phyloP scores from a whole-genome alignment of 2,113 vertebrate species.

The Phylloscopus trochiloides region DNA sequence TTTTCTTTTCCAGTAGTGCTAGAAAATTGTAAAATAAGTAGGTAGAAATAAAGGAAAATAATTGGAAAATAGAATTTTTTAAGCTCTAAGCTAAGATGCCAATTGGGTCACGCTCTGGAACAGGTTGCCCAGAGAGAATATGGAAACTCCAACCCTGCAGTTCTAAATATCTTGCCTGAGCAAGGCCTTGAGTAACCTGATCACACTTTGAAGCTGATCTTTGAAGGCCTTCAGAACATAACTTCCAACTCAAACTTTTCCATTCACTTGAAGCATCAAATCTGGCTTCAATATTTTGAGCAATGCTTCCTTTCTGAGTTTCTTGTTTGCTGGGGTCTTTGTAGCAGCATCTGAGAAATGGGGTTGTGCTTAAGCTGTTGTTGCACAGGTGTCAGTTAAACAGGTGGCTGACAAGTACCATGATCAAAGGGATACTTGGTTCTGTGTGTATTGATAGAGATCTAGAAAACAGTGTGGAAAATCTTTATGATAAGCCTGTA shows the following conservation, averaged over 20 bases:
- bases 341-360: constrained; percentile 71
- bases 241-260: constrained; percentile 55
- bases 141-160: neutral
- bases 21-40: neutral
- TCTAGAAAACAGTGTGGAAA: neutral
- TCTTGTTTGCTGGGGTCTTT: constrained; percentile 56
- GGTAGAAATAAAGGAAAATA: constrained; percentile 56
- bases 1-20: neutral
- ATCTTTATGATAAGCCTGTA: neutral
- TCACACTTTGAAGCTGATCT: neutral
- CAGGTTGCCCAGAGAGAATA: neutral
- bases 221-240: neutral
- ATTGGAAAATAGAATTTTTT: neutral
- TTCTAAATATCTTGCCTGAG: neutral
- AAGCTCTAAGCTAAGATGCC: neutral
- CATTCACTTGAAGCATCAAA: constrained; percentile 65
- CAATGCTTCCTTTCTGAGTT: constrained; percentile 71
- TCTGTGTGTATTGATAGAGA: neutral
- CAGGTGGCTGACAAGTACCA: neutral
- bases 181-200: neutral
- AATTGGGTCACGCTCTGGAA: constrained; percentile 56
- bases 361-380: constrained; percentile 20
- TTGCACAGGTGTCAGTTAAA: neutral
- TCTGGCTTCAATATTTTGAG: constrained; percentile 77
- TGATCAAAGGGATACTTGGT: constrained; percentile 18